A percentile compares a stretch with the other conserved stretches of the same genome.
phyloP scores from a whole-genome alignment of 2,888 invertebrate genomes.

The Heteropelma amictum region DNA sequence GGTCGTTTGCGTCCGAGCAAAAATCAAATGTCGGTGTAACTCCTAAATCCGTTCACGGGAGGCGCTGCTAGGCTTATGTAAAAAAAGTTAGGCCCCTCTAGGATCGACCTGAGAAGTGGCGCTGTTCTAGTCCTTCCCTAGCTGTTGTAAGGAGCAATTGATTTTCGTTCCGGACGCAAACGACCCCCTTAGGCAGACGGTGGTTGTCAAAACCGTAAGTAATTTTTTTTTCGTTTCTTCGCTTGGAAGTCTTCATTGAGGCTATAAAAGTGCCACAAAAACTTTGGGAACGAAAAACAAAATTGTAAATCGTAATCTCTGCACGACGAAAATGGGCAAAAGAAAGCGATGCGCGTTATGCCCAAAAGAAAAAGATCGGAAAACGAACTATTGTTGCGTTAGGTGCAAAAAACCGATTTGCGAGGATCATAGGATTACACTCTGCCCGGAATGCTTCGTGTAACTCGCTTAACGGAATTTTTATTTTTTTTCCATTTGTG shows the following conservation, averaged over 20 bases:
- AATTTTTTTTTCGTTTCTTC: too few species aligned
- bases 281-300: background rate
- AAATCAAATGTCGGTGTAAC: too few species aligned
- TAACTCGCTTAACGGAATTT: background rate
- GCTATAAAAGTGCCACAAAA: too few species aligned
- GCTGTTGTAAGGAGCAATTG: constrained; percentile 52
- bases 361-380: constrained; percentile 3
- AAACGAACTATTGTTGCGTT: background rate
- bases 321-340: constrained; percentile 13
- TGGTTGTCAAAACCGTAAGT: too few species aligned
- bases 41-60: too few species aligned
- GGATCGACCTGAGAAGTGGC: background rate
- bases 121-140: background rate
- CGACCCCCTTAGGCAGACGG: too few species aligned
- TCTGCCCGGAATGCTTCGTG: constrained; percentile 1
- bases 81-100: background rate
- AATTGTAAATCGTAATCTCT: constrained; percentile 6
- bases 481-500: constrained; percentile 19
- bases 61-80: too few species aligned
- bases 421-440: constrained; percentile 2
- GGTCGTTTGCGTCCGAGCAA: too few species aligned
- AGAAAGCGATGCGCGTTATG: constrained; percentile 13
- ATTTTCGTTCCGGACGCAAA: too few species aligned
- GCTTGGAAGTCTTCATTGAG: too few species aligned
- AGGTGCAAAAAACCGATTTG: constrained; percentile 2